Evolutionary conservation across 2,888 invertebrate species (phyloP).

Genomic region (Drosophila limbata): DNA sequence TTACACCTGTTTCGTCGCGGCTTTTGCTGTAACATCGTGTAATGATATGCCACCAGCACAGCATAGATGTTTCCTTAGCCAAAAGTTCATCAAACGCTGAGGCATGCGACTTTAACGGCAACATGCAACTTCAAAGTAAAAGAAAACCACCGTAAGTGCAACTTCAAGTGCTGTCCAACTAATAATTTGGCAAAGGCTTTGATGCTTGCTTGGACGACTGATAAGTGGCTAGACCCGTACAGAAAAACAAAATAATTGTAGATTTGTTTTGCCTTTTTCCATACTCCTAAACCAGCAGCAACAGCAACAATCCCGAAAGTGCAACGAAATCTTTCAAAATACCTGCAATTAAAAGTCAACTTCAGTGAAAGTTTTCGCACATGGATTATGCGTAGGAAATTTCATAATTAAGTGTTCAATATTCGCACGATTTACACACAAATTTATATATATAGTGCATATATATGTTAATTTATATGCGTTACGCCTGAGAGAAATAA

Average conservation of each 20-base stretch:
- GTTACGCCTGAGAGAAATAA: constrained; percentile 31
- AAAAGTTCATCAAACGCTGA: constrained; percentile 76
- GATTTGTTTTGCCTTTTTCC: constrained; percentile 40
- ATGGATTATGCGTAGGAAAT: constrained; percentile 56
- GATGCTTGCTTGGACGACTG: constrained; percentile 41
- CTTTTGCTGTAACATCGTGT: constrained; percentile 55
- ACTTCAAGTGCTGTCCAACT: constrained; percentile 35
- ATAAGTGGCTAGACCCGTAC: constrained; percentile 39
- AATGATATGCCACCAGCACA: constrained; percentile 72
- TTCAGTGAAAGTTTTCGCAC: constrained; percentile 69
- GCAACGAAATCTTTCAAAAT: constrained; percentile 44
- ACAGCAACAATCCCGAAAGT: constrained; percentile 35
- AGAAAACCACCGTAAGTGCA: constrained; percentile 38
- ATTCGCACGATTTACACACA: constrained; percentile 59
- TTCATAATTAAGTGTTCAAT: constrained; percentile 55
- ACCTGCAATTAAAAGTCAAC: constrained; percentile 66
- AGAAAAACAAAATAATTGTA: constrained; percentile 48
- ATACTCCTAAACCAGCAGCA: constrained; percentile 13
- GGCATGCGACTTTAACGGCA: constrained; percentile 38
- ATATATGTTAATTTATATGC: constrained; percentile 68
- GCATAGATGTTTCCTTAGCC: constrained; percentile 37
- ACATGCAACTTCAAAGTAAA: constrained; percentile 14
- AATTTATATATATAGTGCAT: background rate
- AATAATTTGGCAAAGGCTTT: constrained; percentile 55
- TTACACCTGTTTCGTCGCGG: constrained; percentile 71